Percentiles rank a stretch among this genome's conserved stretches.
These are phyloP conservation scores for Gymnocephalus cernua DNA, from an alignment of 2,113 vertebrate genomes.

Conservation along the genomic window DNA sequence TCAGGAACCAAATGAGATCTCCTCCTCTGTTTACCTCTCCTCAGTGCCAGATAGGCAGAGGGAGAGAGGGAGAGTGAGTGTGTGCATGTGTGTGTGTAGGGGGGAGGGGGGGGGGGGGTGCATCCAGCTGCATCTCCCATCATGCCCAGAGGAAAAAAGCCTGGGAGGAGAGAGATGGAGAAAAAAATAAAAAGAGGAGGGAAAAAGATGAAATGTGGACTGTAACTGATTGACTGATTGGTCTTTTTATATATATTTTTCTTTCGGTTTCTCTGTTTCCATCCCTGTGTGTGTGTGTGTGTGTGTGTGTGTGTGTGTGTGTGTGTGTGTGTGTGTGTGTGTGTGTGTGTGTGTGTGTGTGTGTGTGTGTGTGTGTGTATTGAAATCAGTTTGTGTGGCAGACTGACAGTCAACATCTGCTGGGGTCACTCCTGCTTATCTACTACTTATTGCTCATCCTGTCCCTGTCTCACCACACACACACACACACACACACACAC, in stretches of 20 bases:
- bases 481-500: conserved; percentile 15
- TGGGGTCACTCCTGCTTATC: conserved; percentile 57
- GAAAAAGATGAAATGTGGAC: conserved; percentile 9
- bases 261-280: background rate
- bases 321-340: conserved; percentile 28
- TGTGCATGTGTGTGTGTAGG: background rate
- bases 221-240: conserved; percentile 9
- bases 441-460: conserved; percentile 28
- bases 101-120: background rate
- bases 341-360: conserved; percentile 23
- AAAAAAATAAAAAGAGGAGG: conserved; percentile 18
- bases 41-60: conserved; percentile 47
- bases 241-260: background rate
- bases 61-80: background rate
- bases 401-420: conserved; percentile 64
- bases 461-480: conserved; percentile 3
- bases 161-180: conserved; percentile 38
- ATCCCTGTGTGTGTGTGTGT: background rate
- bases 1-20: conserved; percentile 80
- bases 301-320: conserved; percentile 18
- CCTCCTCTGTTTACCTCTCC: conserved; percentile 64
- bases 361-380: conserved; percentile 18
- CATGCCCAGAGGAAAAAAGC: conserved; percentile 57
- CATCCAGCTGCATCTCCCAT: conserved; percentile 77
- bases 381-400: conserved; percentile 19